These are phyloP conservation scores for Diloba caeruleocephala DNA, from an alignment of 2,888 invertebrate genomes.

Conservation along the genomic window DNA sequence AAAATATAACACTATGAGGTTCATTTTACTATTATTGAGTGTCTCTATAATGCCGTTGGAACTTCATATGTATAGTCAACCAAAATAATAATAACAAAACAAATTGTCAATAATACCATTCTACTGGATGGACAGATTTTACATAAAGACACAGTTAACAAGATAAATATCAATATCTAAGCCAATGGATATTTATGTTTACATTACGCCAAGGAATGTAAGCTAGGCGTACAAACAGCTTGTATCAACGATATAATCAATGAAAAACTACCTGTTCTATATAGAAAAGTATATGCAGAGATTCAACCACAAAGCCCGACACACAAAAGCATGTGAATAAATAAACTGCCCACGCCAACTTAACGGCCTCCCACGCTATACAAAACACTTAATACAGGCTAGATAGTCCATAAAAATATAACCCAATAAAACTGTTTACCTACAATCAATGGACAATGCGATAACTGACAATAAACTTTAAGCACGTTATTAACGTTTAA, in stretches of 20 bases:
- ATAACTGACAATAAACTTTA: conserved; percentile 63
- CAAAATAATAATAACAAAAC: conserved; percentile 10
- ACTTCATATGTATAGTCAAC: conserved; percentile 6
- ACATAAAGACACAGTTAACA: conserved; percentile 39
- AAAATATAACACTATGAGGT: no score
- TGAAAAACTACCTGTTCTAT: conserved; percentile 76
- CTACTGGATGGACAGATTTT: conserved; percentile 22
- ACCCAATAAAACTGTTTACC: conserved; percentile 72
- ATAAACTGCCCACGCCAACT: conserved; percentile 78
- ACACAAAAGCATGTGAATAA: conserved; percentile 77
- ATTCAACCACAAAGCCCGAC: conserved; percentile 68
- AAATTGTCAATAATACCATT: conserved; percentile 15
- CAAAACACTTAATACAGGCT: conserved; percentile 76
- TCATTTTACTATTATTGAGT: no score
- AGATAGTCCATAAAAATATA: conserved; percentile 80
- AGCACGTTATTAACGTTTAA: conserved; percentile 58
- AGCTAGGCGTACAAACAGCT: conserved; percentile 57
- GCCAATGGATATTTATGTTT: conserved; percentile 46
- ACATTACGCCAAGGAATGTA: conserved; percentile 40
- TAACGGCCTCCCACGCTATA: conserved; percentile 74
- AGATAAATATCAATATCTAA: conserved; percentile 28
- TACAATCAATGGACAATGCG: conserved; percentile 62
- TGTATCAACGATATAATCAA: conserved; percentile 71
- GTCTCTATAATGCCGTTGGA: no score
- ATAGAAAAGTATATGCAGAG: conserved; percentile 70